These are phyloP conservation scores for Enteromius treurensis DNA, from an alignment of 2,797 vertebrate species.

Conservation along the genomic window DNA sequence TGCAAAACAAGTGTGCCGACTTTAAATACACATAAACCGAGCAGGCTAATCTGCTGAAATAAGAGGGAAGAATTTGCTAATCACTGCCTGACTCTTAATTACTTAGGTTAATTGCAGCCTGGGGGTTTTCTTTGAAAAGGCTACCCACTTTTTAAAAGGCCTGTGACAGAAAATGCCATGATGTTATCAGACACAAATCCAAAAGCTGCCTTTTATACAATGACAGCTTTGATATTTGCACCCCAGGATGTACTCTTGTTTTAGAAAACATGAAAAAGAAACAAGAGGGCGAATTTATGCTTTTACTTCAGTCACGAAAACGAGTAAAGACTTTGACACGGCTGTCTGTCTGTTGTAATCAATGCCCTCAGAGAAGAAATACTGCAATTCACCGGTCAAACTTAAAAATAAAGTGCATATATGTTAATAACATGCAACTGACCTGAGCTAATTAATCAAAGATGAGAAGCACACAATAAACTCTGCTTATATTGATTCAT, in stretches of 20 bases:
- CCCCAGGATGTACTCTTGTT: constrained; percentile 68
- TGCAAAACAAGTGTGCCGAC: constrained; percentile 60
- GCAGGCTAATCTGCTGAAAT: constrained; percentile 71
- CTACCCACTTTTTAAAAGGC: constrained; percentile 55
- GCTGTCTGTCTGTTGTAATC: constrained; percentile 53
- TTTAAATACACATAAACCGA: constrained; percentile 69
- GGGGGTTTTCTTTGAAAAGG: constrained; percentile 69
- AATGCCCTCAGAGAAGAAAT: constrained; percentile 12
- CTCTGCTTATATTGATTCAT: not conserved
- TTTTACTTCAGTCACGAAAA: constrained; percentile 49
- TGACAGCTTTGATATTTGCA: constrained; percentile 74
- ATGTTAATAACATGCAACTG: not conserved
- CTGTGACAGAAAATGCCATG: constrained; percentile 59
- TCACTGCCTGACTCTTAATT: constrained; percentile 81
- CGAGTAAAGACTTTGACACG: constrained; percentile 51
- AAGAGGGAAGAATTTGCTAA: constrained; percentile 80
- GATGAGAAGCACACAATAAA: not conserved
- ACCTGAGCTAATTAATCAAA: not conserved
- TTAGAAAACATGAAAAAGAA: constrained; percentile 67
- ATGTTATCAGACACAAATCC: constrained; percentile 60
- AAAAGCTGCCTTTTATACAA: constrained; percentile 70
- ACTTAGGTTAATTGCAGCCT: constrained; percentile 80
- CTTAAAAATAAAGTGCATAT: not conserved
- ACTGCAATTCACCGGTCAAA: not conserved
- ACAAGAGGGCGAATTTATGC: constrained; percentile 43